Percentiles rank a stretch among this genome's conserved stretches.
phyloP scores from a whole-genome alignment of 2,797 vertebrate genomes.

The Bovichtus diacanthus region DNA sequence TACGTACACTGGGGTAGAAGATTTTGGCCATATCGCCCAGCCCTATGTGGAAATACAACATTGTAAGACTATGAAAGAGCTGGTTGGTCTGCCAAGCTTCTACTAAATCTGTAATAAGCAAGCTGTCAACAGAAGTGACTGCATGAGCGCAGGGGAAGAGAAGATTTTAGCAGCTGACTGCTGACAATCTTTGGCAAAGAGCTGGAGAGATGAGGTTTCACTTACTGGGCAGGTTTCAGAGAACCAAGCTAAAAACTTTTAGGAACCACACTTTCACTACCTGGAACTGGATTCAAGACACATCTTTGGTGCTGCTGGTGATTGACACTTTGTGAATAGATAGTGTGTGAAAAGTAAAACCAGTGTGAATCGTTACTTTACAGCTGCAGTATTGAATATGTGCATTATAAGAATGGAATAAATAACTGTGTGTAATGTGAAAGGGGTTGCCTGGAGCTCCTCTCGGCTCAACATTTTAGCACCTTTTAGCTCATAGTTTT shows the following conservation, averaged over 20 bases:
- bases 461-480: neutral
- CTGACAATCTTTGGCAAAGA: conserved; percentile 48
- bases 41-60: conserved; percentile 4
- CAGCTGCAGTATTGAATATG: neutral
- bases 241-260: conserved; percentile 38
- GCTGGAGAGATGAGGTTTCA: conserved; percentile 69
- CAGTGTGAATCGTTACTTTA: neutral
- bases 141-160: conserved; percentile 28
- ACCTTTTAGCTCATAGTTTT: neutral
- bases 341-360: too few species aligned
- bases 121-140: conserved; percentile 36
- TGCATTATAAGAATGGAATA: neutral
- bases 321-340: too few species aligned
- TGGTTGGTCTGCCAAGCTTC: conserved; percentile 6
- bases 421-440: neutral
- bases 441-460: neutral
- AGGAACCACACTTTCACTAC: conserved; percentile 23
- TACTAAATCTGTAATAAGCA: conserved; percentile 34
- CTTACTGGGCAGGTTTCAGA: conserved; percentile 57
- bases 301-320: too few species aligned
- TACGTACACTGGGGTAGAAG: too few species aligned
- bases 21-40: too few species aligned
- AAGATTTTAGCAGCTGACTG: conserved; percentile 58
- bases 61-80: conserved; percentile 13
- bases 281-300: conserved; percentile 14